A percentile compares a stretch with the other conserved stretches of the same genome.
Evolutionary conservation across 2,797 vertebrate genomes (phyloP).

Genomic region (Calcarius lapponicus): DNA sequence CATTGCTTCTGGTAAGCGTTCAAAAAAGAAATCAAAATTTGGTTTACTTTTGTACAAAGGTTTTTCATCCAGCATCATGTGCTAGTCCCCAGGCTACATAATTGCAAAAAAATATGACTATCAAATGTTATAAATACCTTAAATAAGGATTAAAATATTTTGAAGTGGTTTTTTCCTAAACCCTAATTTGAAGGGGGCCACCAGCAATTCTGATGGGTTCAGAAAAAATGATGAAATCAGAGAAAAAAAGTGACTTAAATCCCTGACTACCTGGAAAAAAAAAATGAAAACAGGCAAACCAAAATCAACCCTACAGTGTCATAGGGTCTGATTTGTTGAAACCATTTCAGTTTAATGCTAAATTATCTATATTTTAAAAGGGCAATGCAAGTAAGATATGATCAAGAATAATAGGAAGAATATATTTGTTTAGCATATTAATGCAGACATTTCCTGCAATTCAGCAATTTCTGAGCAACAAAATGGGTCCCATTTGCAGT

Average conservation of each 20-base stretch:
- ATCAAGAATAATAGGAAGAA: conserved; percentile 4
- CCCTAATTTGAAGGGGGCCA: neutral
- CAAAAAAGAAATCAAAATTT: neutral
- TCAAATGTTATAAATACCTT: neutral
- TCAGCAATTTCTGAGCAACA: conserved; percentile 62
- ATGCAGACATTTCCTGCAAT: conserved; percentile 49
- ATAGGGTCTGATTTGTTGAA: conserved; percentile 1
- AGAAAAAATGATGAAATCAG: neutral
- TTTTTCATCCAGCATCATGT: neutral
- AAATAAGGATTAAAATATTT: neutral
- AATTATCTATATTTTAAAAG: neutral
- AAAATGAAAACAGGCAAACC: neutral
- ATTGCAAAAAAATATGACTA: neutral
- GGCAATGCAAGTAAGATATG: neutral
- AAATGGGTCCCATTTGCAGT: conserved; percentile 44
- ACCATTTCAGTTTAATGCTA: neutral
- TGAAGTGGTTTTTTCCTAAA: neutral
- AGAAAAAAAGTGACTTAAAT: neutral
- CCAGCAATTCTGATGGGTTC: neutral
- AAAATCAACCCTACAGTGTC: neutral
- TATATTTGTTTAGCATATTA: conserved; percentile 29
- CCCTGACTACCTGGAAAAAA: neutral
- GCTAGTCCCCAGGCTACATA: neutral
- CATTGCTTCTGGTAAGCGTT: neutral
- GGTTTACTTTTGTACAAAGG: neutral